These are phyloP conservation scores for Narcine bancroftii DNA, from an alignment of 2,113 vertebrate genomes.

Conservation along the genomic window DNA sequence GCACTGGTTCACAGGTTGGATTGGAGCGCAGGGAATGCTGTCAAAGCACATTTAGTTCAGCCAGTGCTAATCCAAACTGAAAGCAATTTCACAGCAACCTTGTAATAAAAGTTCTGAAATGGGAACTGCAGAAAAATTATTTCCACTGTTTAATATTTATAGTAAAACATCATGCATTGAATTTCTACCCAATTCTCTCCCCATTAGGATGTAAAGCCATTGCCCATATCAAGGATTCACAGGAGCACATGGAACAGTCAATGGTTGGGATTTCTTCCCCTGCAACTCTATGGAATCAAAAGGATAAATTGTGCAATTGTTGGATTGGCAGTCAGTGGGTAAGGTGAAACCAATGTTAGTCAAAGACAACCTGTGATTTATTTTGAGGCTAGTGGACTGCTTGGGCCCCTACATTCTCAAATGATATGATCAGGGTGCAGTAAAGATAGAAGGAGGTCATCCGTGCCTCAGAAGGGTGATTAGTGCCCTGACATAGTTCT, in stretches of 20 bases:
- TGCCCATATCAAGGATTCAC: background rate
- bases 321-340: background rate
- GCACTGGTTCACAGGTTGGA: conserved; percentile 6
- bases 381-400: background rate
- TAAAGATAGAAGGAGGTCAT: background rate
- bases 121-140: background rate
- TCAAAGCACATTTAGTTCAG: conserved; percentile 17
- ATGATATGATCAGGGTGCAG: background rate
- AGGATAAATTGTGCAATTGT: background rate
- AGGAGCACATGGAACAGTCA: background rate
- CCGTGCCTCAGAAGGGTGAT: background rate
- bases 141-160: background rate
- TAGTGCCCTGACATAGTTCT: too few species aligned
- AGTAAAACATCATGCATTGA: background rate
- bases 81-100: background rate
- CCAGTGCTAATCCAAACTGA: background rate
- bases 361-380: background rate
- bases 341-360: background rate
- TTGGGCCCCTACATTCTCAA: background rate
- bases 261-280: background rate
- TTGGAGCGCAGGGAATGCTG: conserved; percentile 4
- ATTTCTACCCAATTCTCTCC: too few species aligned
- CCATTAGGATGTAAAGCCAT: background rate
- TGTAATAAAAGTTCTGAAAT: background rate
- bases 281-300: background rate